Evolutionary conservation across 2,797 vertebrate species (phyloP).

Genomic region (Sarcoramphus papa): DNA sequence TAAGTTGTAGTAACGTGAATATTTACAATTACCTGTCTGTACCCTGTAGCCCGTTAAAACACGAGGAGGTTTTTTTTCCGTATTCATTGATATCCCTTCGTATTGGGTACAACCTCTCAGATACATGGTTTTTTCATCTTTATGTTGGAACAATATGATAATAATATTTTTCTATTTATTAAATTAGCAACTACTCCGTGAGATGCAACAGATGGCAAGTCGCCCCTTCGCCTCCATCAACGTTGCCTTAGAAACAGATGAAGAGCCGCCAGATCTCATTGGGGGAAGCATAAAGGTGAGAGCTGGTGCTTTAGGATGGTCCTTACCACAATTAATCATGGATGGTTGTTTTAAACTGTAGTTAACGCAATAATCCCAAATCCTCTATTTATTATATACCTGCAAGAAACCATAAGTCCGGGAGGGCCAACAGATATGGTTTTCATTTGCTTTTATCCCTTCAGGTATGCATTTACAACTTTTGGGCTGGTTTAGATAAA

Average conservation of each 20-base stretch:
- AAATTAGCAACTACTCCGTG: conserved; percentile 93
- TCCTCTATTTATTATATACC: background rate
- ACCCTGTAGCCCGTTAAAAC: background rate
- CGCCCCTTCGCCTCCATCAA: conserved; percentile 98
- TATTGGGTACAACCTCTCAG: background rate
- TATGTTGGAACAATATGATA: background rate
- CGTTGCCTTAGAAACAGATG: conserved; percentile 96
- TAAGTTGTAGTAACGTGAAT: background rate
- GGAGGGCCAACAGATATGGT: background rate
- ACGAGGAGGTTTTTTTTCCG: background rate
- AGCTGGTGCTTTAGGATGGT: background rate
- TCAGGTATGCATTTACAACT: background rate
- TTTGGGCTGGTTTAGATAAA: background rate
- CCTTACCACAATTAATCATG: background rate
- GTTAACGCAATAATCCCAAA: background rate
- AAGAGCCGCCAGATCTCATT: conserved; percentile 97
- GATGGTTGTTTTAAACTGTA: background rate
- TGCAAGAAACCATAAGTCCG: background rate
- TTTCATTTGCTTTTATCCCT: conserved; percentile 15
- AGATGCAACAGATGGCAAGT: conserved; percentile 99
- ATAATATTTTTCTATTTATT: conserved; percentile 53
- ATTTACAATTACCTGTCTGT: background rate
- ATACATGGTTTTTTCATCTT: background rate
- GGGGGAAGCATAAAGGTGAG: conserved; percentile 97
- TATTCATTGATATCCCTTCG: background rate